These are phyloP conservation scores for Cantharis rufa DNA, from an alignment of 2,888 invertebrate genomes.

Conservation along the genomic window DNA sequence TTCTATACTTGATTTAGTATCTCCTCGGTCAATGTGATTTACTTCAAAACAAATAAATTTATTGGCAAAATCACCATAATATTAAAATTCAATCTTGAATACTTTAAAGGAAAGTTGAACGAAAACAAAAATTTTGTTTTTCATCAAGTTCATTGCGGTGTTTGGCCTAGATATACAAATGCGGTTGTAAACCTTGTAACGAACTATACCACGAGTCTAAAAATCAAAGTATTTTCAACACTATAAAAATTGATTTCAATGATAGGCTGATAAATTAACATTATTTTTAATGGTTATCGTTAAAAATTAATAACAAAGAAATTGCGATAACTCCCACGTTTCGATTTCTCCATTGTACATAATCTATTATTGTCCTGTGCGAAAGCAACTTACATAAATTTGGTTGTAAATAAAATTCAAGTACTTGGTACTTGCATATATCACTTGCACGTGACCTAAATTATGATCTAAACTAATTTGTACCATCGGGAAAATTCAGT, in stretches of 20 bases:
- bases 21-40: not conserved
- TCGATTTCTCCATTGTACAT: slow-evolving; percentile 1
- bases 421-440: not conserved
- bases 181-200: not conserved
- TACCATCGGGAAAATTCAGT: not conserved
- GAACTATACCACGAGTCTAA: not conserved
- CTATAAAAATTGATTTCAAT: not conserved
- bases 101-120: not conserved
- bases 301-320: not conserved
- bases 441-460: not conserved
- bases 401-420: not conserved
- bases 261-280: not conserved
- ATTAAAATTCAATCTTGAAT: not conserved
- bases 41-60: not conserved
- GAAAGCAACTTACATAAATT: not conserved
- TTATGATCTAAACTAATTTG: not conserved
- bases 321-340: not conserved
- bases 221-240: not conserved
- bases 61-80: not conserved
- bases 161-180: not conserved
- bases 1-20: not conserved
- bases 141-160: not conserved
- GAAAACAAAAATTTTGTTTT: not conserved
- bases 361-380: not conserved
- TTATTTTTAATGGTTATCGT: not conserved